phyloP scores from a whole-genome alignment of 2,113 vertebrate genomes.

The Laterallus jamaicensis region DNA sequence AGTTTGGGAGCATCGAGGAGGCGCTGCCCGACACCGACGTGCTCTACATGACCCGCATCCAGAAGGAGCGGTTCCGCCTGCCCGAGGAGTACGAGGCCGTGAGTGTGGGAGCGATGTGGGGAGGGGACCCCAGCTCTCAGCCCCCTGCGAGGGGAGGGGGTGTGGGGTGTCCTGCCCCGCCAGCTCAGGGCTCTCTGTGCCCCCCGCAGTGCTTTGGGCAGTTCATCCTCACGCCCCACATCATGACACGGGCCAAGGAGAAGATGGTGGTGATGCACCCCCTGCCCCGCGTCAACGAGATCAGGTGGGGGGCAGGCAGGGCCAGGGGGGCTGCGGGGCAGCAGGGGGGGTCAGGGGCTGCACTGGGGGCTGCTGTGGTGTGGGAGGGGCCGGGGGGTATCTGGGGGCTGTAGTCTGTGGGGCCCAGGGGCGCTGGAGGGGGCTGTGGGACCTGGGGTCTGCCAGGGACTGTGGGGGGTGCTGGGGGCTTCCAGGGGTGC shows the following conservation, averaged over 20 bases:
- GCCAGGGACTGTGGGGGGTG: too few species aligned
- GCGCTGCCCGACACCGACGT: constrained; percentile 92
- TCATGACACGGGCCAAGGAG: constrained; percentile 95
- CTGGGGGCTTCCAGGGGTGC: too few species aligned
- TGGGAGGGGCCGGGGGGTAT: too few species aligned
- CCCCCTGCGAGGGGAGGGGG: too few species aligned
- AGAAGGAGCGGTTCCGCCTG: constrained; percentile 90
- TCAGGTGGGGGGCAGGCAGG: constrained; percentile 78
- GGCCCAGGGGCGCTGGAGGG: too few species aligned
- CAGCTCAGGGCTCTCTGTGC: too few species aligned
- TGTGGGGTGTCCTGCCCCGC: too few species aligned
- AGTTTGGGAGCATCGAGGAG: constrained; percentile 93
- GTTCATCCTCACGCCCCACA: constrained; percentile 95
- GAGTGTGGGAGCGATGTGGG: constrained; percentile 22
- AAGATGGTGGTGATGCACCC: constrained; percentile 99
- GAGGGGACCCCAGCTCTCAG: rapidly evolving
- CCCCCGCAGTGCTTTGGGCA: constrained; percentile 89
- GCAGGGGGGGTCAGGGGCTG: too few species aligned
- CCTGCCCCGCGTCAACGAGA: constrained; percentile 93
- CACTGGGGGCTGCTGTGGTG: too few species aligned
- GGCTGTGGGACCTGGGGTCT: too few species aligned
- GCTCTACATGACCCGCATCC: constrained; percentile 96
- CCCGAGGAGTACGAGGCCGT: constrained; percentile 88
- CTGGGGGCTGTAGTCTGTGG: too few species aligned
- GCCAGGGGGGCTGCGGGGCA: background rate